Base-by-base conservation (phyloP, 1,140 invertebrate genomes). In the Halesus radiatus region DNA sequence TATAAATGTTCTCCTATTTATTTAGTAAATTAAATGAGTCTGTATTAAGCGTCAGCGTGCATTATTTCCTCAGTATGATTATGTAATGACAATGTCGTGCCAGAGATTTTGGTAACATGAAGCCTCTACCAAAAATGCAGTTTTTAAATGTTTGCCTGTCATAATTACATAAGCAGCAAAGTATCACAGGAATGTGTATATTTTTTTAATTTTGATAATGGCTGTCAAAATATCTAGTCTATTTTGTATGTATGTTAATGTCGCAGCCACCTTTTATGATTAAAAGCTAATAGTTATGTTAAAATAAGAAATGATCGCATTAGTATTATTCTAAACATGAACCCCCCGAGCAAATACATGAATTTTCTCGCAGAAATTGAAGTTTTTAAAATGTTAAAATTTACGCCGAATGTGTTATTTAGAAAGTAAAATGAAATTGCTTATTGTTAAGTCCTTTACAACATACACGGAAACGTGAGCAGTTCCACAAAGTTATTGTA, bases 121-220 rank as follows among this genome's bases (percentile, higher is more conserved):
- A 81, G 80, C 80, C 77, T 81, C 53, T 81, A 78, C 80, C 80
- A 81, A 81, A 81, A 79, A 70, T 22, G 37, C 66, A 70, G 29
- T 50, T 70, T 20, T 50, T 22, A 23, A 70, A 70, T 70, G 32
- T 66, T 77, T 72, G 53, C 70, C 52, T 73, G 76, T 77, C 64
- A 53, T 81, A 80, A 79, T 50, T 74, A 78, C 26, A 75, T 82
- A 78, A 82, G 78, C 50, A 74, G 62, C 76, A 29, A 82, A 72
- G 76, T 79, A 78, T 82, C 72, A 73, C 60, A 54, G 72, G 80
- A 81, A 83, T 79, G 77, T 80, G 79, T 83, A 81, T 83, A 83
- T 83, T 83, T 83, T 83, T 81, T 79, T 81, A 83, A 76, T 79
- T 83, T 83, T 81, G 82, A 81, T 83, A 83, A 83, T 79, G 82